A percentile compares a stretch with the other conserved stretches of the same genome.
Evolutionary conservation across 2,888 invertebrate genomes (phyloP).

Genomic region (Exephanes ischioxanthus): DNA sequence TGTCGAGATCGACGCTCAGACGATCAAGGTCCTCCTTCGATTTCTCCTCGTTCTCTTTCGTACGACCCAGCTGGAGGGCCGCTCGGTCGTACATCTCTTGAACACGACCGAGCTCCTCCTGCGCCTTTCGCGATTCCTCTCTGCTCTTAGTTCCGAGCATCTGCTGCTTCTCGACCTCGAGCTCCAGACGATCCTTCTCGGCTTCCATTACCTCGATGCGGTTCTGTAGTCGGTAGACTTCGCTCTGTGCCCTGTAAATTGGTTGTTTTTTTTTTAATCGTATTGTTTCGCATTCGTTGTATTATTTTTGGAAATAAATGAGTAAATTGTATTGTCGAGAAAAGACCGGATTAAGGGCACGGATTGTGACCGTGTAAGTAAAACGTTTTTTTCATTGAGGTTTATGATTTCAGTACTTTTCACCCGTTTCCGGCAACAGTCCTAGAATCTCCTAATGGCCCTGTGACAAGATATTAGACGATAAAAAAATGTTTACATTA

Average conservation of each 20-base stretch:
- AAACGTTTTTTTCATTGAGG: no score
- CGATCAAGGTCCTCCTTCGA: conserved; percentile 94
- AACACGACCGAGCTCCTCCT: conserved; percentile 93
- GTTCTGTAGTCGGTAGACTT: conserved; percentile 94
- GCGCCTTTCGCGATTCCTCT: conserved; percentile 94
- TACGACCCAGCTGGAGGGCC: conserved; percentile 92
- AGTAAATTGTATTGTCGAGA: no score
- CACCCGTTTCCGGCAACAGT: no score
- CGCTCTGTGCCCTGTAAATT: conserved; percentile 91
- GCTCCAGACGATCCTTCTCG: conserved; percentile 93
- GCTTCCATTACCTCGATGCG: conserved; percentile 95
- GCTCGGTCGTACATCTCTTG: conserved; percentile 96
- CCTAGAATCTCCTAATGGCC: no score
- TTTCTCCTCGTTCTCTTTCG: conserved; percentile 96
- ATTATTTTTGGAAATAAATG: no score
- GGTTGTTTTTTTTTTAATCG: not conserved
- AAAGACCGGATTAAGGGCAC: no score
- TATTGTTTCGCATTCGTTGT: not conserved
- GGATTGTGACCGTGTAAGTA: no score
- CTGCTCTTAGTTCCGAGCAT: conserved; percentile 92
- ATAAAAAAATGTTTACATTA: no score
- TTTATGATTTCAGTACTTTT: no score
- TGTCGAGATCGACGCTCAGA: conserved; percentile 92
- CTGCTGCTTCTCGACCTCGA: conserved; percentile 94
- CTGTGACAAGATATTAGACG: no score